Base-by-base conservation (phyloP, 2,113 vertebrate genomes). In the Strigops habroptila region DNA sequence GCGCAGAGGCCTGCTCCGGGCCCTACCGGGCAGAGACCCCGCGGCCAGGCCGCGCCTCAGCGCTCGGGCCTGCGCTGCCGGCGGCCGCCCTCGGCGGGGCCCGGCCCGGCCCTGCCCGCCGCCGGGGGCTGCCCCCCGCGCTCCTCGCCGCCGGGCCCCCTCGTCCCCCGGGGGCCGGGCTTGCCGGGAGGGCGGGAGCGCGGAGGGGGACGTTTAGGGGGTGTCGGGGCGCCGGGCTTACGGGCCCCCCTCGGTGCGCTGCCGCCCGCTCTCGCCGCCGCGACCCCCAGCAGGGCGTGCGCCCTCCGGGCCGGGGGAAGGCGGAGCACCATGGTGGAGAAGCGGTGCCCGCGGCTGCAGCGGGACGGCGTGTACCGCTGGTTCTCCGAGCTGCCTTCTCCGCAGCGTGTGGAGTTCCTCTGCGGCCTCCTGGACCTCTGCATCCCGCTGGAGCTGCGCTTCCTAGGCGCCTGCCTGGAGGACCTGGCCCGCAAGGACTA, bases 301-400 rank as follows among this genome's bases (percentile, higher is more conserved):
- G n/a, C n/a, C n/a, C n/a, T n/a, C n/a, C n/a, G n/a, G n/a, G n/a
- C n/a, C n/a, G n/a, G n/a, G n/a, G n/a, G n/a, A n/a, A n/a, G n/a
- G n/a, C 80, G 94, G 53, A 96, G 96, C 97, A 97, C 97, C 97
- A 99, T 99, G 99, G 99, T 99, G 96, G 99, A 99, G 97, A 99
- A 98, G 98, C 98, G 98, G 94, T 98, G 98, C 96, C 98, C 98
- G 93, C 98, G 97, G 85, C 96, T 99, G 91, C 99, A 99, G 97
- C 98, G 99, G 98, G 99, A 99, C 97, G 98, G 98, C 53, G 99
- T 99, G 90, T 99, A 99, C 98, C 98, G 98, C 96, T 99, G 99
- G 99, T 99, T 99, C 97, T 99, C 99, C 33, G 98, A 98, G 90
- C 98, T 99, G 96, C 98, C 98, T 33, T 99, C 99, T 57, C 98